Evolutionary conservation across 2,113 vertebrate genomes (phyloP).

Genomic region (Rattus rattus): DNA sequence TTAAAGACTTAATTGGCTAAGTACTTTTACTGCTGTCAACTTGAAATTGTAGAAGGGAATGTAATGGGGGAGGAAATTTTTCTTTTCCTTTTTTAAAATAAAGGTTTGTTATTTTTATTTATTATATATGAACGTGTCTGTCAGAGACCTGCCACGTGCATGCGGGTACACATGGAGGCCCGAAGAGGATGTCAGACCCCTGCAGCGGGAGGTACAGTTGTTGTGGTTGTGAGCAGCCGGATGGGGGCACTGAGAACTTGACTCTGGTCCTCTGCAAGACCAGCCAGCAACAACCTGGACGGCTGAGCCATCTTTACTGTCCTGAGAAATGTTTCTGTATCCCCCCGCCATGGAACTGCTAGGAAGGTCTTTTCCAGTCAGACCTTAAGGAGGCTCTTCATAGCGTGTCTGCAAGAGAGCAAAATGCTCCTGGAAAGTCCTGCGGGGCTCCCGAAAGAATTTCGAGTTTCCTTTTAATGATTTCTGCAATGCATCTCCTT

Average conservation of each 20-base stretch:
- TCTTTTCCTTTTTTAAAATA: neutral
- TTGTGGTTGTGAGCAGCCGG: neutral
- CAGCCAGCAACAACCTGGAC: neutral
- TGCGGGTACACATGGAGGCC: neutral
- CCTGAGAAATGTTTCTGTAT: neutral
- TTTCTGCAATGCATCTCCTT: constrained; percentile 10
- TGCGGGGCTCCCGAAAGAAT: neutral
- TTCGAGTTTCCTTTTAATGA: neutral
- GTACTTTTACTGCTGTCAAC: neutral
- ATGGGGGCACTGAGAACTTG: neutral
- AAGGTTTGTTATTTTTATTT: neutral
- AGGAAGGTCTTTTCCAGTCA: neutral
- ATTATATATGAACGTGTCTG: neutral
- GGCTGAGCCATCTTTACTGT: neutral
- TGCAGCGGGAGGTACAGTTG: neutral
- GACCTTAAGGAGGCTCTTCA: neutral
- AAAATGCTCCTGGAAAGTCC: neutral
- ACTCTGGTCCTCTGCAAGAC: neutral
- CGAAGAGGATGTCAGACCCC: too few species aligned
- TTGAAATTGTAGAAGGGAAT: constrained; percentile 39
- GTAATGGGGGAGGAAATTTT: neutral
- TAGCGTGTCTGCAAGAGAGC: neutral
- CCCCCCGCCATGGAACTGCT: neutral
- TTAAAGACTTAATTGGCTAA: constrained; percentile 2
- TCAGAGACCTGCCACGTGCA: neutral